phyloP scores from a whole-genome alignment of 1,140 invertebrate genomes.

The Pteromalus puparum region DNA sequence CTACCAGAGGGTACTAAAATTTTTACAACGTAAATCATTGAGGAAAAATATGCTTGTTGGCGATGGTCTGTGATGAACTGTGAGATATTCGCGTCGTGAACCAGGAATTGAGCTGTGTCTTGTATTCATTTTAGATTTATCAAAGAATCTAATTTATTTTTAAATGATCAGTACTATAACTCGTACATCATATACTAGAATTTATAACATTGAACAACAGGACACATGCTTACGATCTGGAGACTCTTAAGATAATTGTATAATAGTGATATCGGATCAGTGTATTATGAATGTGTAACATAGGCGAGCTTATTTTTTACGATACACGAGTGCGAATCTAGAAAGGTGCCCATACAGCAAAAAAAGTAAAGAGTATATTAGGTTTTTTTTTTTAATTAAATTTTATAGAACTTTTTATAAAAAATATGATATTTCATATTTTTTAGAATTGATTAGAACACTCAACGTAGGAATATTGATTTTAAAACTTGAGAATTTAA shows the following conservation, averaged over 20 bases:
- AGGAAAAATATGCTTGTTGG: background rate
- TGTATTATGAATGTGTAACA: conserved; percentile 19
- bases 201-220: background rate
- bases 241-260: background rate
- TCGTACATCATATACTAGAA: background rate
- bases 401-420: background rate
- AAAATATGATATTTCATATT: background rate
- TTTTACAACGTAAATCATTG: conserved; percentile 64
- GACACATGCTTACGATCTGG: background rate
- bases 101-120: background rate
- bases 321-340: background rate
- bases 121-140: background rate
- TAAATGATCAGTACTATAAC: background rate
- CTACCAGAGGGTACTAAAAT: conserved; percentile 73
- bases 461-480: background rate
- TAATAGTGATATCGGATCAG: background rate
- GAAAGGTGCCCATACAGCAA: background rate
- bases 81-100: background rate
- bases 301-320: conserved; percentile 23
- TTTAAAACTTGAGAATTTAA: background rate
- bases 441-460: background rate
- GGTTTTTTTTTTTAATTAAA: background rate
- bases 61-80: conserved; percentile 26
- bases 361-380: background rate
- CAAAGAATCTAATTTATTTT: background rate